These are phyloP conservation scores for Caradrina clavipalpis DNA, from an alignment of 2,888 invertebrate species.

Conservation along the genomic window DNA sequence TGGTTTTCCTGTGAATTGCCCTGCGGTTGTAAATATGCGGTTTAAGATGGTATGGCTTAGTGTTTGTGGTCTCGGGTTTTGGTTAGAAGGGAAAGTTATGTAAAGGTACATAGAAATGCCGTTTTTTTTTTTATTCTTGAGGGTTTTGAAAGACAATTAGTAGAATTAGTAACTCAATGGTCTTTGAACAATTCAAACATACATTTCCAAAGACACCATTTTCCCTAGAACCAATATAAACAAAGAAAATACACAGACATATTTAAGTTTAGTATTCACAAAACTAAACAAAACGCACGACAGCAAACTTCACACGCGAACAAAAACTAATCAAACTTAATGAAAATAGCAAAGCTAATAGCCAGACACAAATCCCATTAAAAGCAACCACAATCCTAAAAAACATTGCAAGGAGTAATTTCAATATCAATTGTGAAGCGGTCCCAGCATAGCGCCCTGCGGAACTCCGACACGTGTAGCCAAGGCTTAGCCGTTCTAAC, in stretches of 20 bases:
- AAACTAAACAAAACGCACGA: conserved; percentile 15
- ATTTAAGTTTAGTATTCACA: conserved; percentile 12
- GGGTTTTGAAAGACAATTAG: not conserved
- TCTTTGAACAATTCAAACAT: not conserved
- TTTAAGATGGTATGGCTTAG: conserved; percentile 62
- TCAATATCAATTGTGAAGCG: conserved; percentile 82
- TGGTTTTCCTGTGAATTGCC: conserved; percentile 87
- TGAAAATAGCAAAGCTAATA: conserved; percentile 63
- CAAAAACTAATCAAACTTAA: conserved; percentile 51
- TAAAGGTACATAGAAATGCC: not conserved
- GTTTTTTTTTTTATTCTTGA: not conserved
- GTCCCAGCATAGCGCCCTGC: conserved; percentile 75
- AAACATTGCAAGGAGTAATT: conserved; percentile 73
- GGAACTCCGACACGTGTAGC: conserved; percentile 87
- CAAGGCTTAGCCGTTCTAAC: conserved; percentile 88
- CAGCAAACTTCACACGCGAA: conserved; percentile 14
- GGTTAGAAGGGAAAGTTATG: conserved; percentile 9
- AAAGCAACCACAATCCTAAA: conserved; percentile 65
- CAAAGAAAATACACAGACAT: conserved; percentile 1
- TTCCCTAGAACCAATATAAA: not conserved
- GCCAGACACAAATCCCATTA: conserved; percentile 64
- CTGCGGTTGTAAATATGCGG: conserved; percentile 81
- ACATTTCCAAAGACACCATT: not conserved
- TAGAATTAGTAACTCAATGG: not conserved
- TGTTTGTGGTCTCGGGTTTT: conserved; percentile 44